Base-by-base conservation (phyloP, 2,888 invertebrate species). In the Dimorphilus gyrociliatus region DNA sequence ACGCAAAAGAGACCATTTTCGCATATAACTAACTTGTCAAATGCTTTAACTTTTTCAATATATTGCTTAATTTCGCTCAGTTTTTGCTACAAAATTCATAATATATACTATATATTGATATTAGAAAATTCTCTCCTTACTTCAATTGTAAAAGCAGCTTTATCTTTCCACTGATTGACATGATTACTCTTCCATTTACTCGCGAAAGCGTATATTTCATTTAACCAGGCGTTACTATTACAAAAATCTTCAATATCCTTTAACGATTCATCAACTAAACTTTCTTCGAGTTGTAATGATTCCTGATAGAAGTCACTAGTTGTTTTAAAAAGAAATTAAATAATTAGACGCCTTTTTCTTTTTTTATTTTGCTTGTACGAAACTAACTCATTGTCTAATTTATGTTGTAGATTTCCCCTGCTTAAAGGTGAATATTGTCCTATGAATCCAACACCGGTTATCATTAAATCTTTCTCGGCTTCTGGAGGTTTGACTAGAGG, bases 31-130 rank as follows among this genome's bases (percentile, higher is more conserved):
- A 32, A 44, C 23, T 41, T 35, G 33, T 58, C 59, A 46, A 55
- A 55, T 39, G 49, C 49, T 6, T 49, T 42, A 12, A 58, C 51
- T 34, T 47, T 47, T 26, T 57, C 57, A 10, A 45, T 49, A 57
- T 56, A 58, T 35, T 48, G 46, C n/a, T 54, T 44, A 16, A 59
- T 36, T 29, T 54, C 53, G 29, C 49, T 54, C 34, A 59, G 40
- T 39, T 51, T 53, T 58, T 58, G 56, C 59, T 59, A 42, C 5
- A 40, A 38, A 19, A n/a, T n/a, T n/a, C n/a, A n/a, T n/a, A n/a
- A n/a, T n/a, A n/a, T n/a, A n/a, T n/a, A n/a, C n/a, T 10, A 25
- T 8, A 28, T 10, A 21, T 23, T 29, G 29, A 12, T n/a, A 29
- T 7, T 10, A 14, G 4, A 4, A 13, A 30, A 16, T 4, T 10